Percentiles rank a stretch among this genome's conserved stretches.
These are phyloP conservation scores for Pachyrhynchus sulphureomaculatus DNA, from an alignment of 1,140 invertebrate species.

Conservation along the genomic window DNA sequence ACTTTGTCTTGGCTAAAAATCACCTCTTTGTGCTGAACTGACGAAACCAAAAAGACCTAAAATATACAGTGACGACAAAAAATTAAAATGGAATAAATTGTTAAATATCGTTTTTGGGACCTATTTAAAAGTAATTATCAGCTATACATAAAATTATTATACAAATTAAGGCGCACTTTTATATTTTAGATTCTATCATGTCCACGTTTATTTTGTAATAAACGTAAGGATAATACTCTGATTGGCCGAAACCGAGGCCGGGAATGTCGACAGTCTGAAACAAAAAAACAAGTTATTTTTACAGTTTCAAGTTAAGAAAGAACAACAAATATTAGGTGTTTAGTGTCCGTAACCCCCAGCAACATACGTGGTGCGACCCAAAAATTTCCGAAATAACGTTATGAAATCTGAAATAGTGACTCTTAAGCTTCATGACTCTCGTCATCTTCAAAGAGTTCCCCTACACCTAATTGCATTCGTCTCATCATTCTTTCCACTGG, in stretches of 20 bases:
- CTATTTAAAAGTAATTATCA: constrained; percentile 9
- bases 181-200: constrained; percentile 77
- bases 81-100: constrained; percentile 12
- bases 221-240: constrained; percentile 97
- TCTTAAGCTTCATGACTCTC: too few species aligned
- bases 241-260: constrained; percentile 85
- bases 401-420: too few species aligned
- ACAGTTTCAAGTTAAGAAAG: background rate
- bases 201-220: constrained; percentile 97
- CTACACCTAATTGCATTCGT: too few species aligned
- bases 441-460: too few species aligned
- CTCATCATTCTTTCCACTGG: too few species aligned
- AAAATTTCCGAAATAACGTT: too few species aligned
- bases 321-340: too few species aligned
- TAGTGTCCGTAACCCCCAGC: too few species aligned
- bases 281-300: background rate
- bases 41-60: background rate
- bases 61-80: background rate
- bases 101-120: constrained; percentile 18
- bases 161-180: constrained; percentile 17
- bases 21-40: background rate
- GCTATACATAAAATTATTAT: constrained; percentile 1
- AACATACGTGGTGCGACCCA: too few species aligned
- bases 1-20: too few species aligned
- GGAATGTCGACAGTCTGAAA: constrained; percentile 83